Evolutionary conservation across 2,888 invertebrate genomes (phyloP), one percentile per base, ranked within the genome.

Genomic region (Orchesella flavescens): DNA sequence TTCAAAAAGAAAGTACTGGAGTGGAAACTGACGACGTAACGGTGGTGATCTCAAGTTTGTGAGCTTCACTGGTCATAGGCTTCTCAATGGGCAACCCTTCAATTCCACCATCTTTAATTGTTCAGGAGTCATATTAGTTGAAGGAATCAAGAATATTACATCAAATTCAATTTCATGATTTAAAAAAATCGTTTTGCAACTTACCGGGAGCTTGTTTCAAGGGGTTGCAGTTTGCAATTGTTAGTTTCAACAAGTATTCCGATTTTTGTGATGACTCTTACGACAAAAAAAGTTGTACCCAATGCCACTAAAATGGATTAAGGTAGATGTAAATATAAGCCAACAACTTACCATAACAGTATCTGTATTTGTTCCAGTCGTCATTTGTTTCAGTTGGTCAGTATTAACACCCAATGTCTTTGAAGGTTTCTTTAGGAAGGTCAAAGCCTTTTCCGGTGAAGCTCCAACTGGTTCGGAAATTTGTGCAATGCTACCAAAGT

Each of bases 301-400:
- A n/a, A n/a, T n/a, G n/a, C n/a, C n/a, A n/a, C 5, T n/a, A 17
- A 9, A 57, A n/a, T 12, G 7, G n/a, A 17, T 57, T 17, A n/a
- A 7, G 19, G 7, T n/a, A 15, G n/a, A n/a, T n/a, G 5, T n/a
- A n/a, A 9, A 12, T 57, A 9, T 57, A 43, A 12, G 19, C 17
- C 10, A 43, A 12, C 5, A 44, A 13, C 19, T 46, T n/a, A n/a
- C n/a, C n/a, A n/a, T n/a, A n/a, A 53, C 69, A 10, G 17, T 17
- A 53, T 74, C 3, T 5, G 85, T 85, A 66, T 86, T 86, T 15
- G 53, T 76, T 23, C 75, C 86, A 15, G 59, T 63, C 5, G 74
- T 81, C 17, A 74, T 80, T 21, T 57, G 43, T 24, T 75, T 68
- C 5, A 72, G 72, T 23, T 69, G 74, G 1, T 86, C 85, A 1